Conservation (phyloP, 1,140 invertebrate species). For the Brachionus rotundiformis region DNA sequence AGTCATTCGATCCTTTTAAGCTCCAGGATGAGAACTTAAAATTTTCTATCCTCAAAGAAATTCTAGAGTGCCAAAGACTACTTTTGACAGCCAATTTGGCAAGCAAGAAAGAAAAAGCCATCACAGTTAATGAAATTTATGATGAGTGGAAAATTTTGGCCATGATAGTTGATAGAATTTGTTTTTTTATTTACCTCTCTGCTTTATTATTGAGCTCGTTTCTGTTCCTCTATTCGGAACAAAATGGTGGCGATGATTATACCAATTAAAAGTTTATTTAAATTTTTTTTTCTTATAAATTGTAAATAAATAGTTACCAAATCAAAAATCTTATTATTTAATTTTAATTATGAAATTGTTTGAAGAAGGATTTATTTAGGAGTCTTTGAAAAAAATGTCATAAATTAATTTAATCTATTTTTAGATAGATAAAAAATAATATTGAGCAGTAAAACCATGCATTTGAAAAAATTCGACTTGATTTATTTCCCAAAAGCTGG, state of each 20-base stretch:
- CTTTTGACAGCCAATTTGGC: conserved; percentile 36
- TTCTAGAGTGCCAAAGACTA: conserved; percentile 47
- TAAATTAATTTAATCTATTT: neutral
- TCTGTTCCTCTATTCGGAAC: conserved; percentile 19
- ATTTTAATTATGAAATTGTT: no score
- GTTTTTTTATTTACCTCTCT: conserved; percentile 47
- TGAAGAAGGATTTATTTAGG: no score
- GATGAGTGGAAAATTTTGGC: conserved; percentile 52
- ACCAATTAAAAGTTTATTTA: neutral
- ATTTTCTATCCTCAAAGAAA: conserved; percentile 42
- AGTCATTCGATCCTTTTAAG: conserved; percentile 46
- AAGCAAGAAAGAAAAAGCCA: neutral
- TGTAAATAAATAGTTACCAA: neutral
- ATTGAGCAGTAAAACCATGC: neutral
- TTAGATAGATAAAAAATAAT: neutral
- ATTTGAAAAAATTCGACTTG: neutral
- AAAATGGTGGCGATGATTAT: neutral
- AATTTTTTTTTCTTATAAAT: neutral
- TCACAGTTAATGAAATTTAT: conserved; percentile 31
- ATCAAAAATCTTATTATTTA: no score
- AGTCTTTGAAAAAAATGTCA: no score
- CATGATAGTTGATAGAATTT: conserved; percentile 48
- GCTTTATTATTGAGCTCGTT: conserved; percentile 31
- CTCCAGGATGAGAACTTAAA: conserved; percentile 47
- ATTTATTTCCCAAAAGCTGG: neutral